Evolutionary conservation across 1,140 invertebrate genomes (phyloP).

Genomic region (Kradibia gibbosae): DNA sequence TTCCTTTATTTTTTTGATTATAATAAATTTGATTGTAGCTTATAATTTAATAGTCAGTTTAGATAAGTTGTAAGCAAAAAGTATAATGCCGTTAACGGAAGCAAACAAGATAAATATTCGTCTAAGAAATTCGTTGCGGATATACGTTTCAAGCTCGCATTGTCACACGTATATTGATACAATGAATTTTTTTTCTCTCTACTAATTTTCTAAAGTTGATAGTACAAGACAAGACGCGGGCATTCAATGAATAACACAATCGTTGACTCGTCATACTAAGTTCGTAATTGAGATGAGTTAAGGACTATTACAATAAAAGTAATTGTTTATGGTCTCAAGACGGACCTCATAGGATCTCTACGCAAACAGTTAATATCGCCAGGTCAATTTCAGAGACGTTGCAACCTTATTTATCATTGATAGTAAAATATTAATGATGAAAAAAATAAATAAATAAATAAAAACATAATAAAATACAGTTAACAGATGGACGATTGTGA

Average conservation of each 20-base stretch:
- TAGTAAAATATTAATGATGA: no score
- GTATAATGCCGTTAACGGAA: background rate
- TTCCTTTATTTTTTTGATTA: no score
- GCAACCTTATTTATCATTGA: no score
- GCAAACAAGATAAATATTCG: background rate
- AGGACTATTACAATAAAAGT: constrained; percentile 44
- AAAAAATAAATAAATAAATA: no score
- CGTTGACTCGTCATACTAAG: constrained; percentile 10
- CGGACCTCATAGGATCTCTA: no score
- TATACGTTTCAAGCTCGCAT: background rate
- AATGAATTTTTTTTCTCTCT: constrained; percentile 1
- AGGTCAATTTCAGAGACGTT: no score
- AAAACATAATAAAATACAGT: no score
- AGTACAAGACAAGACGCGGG: constrained; percentile 35
- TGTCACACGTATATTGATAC: background rate
- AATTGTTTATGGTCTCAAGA: constrained; percentile 34
- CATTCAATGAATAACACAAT: constrained; percentile 40
- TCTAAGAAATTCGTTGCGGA: background rate
- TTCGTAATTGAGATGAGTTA: constrained; percentile 44
- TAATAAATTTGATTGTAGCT: no score
- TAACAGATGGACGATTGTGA: background rate
- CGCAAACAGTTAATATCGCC: no score
- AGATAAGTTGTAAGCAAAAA: constrained; percentile 3
- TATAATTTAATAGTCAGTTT: no score
- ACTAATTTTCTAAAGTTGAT: background rate